Evolutionary conservation across 1,140 invertebrate species (phyloP).

Genomic region (Zaprionus davidi): DNA sequence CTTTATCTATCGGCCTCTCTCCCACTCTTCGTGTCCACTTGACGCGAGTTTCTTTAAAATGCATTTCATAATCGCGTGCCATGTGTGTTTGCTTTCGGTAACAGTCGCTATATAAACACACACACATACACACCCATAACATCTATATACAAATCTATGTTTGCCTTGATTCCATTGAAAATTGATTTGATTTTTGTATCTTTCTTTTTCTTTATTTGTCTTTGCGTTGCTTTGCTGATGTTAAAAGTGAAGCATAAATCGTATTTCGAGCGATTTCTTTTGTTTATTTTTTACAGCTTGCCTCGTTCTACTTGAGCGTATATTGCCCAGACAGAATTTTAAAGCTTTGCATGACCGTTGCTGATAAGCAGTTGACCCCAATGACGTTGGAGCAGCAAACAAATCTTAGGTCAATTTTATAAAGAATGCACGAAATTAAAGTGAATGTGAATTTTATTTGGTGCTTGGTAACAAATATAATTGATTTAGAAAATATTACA

Average conservation of each 20-base stretch:
- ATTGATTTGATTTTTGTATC: constrained; percentile 36
- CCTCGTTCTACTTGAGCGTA: not conserved
- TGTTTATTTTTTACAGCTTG: constrained; percentile 15
- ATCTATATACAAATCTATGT: constrained; percentile 11
- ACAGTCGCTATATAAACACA: constrained; percentile 14
- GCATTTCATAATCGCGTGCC: constrained; percentile 55
- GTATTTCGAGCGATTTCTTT: constrained; percentile 28
- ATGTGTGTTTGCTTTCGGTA: constrained; percentile 33
- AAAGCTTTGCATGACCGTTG: constrained; percentile 8
- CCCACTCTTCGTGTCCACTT: not conserved
- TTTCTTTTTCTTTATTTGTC: constrained; percentile 16
- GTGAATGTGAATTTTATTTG: not conserved
- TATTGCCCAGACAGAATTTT: constrained; percentile 6
- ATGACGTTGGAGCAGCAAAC: not conserved
- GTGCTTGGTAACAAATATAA: not conserved
- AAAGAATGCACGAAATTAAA: not conserved
- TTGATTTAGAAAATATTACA: not conserved
- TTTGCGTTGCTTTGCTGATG: constrained; percentile 19
- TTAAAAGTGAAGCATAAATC: constrained; percentile 45
- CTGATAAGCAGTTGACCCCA: constrained; percentile 38
- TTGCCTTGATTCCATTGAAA: constrained; percentile 45
- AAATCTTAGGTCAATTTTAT: not conserved
- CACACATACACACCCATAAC: not conserved
- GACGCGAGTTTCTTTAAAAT: constrained; percentile 22
- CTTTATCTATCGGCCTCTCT: not conserved